A percentile compares a stretch with the other conserved stretches of the same genome.
phyloP scores from a whole-genome alignment of 1,140 invertebrate genomes.

The Brachystomella parvula region DNA sequence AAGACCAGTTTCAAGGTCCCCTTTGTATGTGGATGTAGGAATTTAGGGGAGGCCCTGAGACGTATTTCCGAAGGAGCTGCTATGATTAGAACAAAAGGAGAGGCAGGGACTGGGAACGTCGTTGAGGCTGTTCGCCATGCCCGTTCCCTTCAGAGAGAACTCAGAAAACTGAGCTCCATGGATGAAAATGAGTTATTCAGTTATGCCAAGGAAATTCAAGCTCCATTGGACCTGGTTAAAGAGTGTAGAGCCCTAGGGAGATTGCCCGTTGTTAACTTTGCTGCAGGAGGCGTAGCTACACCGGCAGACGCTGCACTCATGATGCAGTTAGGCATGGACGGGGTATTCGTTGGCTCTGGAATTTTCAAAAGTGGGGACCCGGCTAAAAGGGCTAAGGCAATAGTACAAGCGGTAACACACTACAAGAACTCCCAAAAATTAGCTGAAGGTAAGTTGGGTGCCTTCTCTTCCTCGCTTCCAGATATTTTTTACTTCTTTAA shows the following conservation, averaged over 20 bases:
- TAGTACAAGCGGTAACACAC: constrained; percentile 1
- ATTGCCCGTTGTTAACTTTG: constrained; percentile 2
- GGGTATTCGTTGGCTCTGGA: constrained; percentile 3
- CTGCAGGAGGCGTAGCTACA: constrained; percentile 2
- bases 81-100: constrained; percentile 11
- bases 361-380: constrained; percentile 1
- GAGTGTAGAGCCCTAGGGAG: background rate
- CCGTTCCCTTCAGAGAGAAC: background rate
- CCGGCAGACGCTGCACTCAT: constrained; percentile 5
- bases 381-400: constrained; percentile 2
- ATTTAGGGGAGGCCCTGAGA: constrained; percentile 5
- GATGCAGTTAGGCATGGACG: constrained; percentile 11
- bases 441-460: no score
- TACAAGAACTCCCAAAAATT: background rate
- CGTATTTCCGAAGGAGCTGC: constrained; percentile 1
- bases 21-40: constrained; percentile 4
- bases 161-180: background rate
- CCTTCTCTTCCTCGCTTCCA: no score
- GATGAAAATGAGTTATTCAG: background rate
- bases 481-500: no score
- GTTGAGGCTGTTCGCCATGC: background rate
- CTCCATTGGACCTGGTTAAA: background rate
- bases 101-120: constrained; percentile 10
- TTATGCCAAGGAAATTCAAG: background rate
- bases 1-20: background rate